These are phyloP conservation scores for Drosophila mulleri DNA, from an alignment of 2,888 invertebrate genomes.

Conservation along the genomic window DNA sequence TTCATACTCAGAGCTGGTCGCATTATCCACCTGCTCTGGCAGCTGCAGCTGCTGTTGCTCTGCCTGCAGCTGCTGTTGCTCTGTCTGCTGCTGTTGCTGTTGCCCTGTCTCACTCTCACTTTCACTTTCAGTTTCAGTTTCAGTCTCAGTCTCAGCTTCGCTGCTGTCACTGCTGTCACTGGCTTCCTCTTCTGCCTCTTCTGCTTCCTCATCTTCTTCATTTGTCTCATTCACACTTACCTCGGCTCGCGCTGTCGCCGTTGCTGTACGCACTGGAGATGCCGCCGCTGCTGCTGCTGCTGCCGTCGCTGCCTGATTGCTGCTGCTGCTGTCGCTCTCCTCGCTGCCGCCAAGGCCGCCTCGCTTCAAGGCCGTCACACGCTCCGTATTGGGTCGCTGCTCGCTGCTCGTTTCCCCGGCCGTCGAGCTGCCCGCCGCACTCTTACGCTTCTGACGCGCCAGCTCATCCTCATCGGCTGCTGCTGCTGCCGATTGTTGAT, in stretches of 20 bases:
- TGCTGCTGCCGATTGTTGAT: constrained; percentile 86
- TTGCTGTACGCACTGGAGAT: constrained; percentile 88
- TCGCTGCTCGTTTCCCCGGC: constrained; percentile 76
- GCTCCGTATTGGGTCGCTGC: constrained; percentile 86
- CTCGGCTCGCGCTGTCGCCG: constrained; percentile 91
- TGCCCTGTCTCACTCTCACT: constrained; percentile 29
- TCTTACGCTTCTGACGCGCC: constrained; percentile 93
- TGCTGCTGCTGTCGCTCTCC: constrained; percentile 87
- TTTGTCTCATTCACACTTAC: constrained; percentile 87
- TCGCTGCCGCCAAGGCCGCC: constrained; percentile 83
- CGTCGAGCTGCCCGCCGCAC: constrained; percentile 85
- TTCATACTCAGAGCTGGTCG: constrained; percentile 57
- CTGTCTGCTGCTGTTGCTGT: not conserved
- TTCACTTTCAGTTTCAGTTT: constrained; percentile 25
- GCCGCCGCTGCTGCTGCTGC: constrained; percentile 69
- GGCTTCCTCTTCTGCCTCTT: constrained; percentile 35
- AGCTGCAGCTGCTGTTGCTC: not conserved
- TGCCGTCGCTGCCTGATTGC: constrained; percentile 80
- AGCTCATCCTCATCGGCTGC: constrained; percentile 92
- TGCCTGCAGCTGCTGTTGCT: not conserved
- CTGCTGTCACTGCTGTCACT: constrained; percentile 58
- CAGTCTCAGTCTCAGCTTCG: constrained; percentile 43
- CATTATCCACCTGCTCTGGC: constrained; percentile 5
- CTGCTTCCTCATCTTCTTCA: constrained; percentile 62
- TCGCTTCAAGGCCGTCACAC: constrained; percentile 86